Conservation (phyloP, 2,888 invertebrate species). For the Lacanobia wlatinum region DNA sequence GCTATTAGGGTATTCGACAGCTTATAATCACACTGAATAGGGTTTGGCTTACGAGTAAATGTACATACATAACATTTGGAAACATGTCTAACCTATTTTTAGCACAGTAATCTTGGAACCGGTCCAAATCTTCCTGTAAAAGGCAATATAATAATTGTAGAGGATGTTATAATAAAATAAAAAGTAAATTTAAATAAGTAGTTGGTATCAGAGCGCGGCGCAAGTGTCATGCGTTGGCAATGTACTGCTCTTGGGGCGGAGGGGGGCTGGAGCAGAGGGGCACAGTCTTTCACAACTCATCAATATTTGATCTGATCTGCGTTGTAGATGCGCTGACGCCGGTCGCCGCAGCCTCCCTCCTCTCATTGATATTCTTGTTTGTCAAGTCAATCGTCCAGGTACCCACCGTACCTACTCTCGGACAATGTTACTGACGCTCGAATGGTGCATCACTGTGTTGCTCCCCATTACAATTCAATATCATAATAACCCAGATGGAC, state of each 20-base stretch:
- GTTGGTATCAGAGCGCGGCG: no score
- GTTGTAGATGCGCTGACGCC: conserved; percentile 76
- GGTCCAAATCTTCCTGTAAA: no score
- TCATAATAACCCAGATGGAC: background rate
- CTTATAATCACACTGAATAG: no score
- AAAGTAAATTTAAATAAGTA: no score
- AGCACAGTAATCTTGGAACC: no score
- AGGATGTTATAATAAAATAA: no score
- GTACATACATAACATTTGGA: no score
- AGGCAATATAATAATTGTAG: no score
- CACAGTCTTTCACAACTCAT: conserved; percentile 77
- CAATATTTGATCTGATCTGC: conserved; percentile 83
- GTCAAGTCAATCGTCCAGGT: conserved; percentile 54
- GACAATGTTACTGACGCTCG: background rate
- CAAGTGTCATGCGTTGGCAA: background rate
- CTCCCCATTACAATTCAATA: background rate
- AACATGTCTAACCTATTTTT: no score
- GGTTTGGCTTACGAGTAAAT: no score
- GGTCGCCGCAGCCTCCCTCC: conserved; percentile 38
- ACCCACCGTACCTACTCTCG: conserved; percentile 18
- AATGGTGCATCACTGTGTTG: background rate
- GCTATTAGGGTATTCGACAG: no score
- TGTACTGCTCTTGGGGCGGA: background rate
- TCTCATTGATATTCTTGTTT: conserved; percentile 73
- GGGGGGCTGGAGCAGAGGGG: background rate